A percentile compares a stretch with the other conserved stretches of the same genome.
Conservation (phyloP, 2,888 invertebrate species). For the Eurytoma californica region DNA sequence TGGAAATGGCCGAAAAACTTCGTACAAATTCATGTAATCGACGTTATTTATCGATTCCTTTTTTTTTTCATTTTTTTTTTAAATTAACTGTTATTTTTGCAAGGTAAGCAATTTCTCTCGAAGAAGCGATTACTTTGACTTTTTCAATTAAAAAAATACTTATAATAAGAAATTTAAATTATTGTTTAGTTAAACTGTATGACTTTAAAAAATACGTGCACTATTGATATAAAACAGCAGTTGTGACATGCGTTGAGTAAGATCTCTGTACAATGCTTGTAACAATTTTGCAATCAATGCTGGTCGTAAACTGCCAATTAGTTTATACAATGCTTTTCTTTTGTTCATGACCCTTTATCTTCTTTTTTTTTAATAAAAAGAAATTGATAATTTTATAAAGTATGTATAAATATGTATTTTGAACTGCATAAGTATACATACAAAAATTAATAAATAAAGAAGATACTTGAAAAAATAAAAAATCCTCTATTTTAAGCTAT, state of each 20-base stretch:
- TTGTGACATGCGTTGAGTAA: slow-evolving; percentile 11
- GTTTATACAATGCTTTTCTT: slow-evolving; percentile 25
- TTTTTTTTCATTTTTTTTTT: slow-evolving; percentile 1
- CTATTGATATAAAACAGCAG: background rate
- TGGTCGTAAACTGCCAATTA: slow-evolving; percentile 33
- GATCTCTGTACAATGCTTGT: slow-evolving; percentile 36
- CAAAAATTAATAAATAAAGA: background rate
- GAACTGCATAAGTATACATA: slow-evolving; percentile 34
- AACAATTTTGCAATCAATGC: slow-evolving; percentile 26
- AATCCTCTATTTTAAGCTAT: slow-evolving; percentile 41
- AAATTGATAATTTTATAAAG: slow-evolving; percentile 7
- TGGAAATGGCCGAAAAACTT: slow-evolving; percentile 40
- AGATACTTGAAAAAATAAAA: slow-evolving; percentile 27
- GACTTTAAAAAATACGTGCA: slow-evolving; percentile 8
- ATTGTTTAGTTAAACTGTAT: slow-evolving; percentile 11
- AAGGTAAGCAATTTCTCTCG: slow-evolving; percentile 14
- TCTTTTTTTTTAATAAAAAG: slow-evolving; percentile 30
- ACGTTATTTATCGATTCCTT: slow-evolving; percentile 33
- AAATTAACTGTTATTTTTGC: background rate
- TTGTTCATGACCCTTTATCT: slow-evolving; percentile 1
- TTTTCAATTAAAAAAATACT: slow-evolving; percentile 16
- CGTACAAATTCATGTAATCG: slow-evolving; percentile 47
- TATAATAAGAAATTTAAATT: background rate
- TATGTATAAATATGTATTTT: slow-evolving; percentile 42
- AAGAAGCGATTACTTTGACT: slow-evolving; percentile 32